Evolutionary conservation across 1,140 invertebrate species (phyloP), one percentile per base, ranked within the genome.

Genomic region (Hylaeus anthracinus): DNA sequence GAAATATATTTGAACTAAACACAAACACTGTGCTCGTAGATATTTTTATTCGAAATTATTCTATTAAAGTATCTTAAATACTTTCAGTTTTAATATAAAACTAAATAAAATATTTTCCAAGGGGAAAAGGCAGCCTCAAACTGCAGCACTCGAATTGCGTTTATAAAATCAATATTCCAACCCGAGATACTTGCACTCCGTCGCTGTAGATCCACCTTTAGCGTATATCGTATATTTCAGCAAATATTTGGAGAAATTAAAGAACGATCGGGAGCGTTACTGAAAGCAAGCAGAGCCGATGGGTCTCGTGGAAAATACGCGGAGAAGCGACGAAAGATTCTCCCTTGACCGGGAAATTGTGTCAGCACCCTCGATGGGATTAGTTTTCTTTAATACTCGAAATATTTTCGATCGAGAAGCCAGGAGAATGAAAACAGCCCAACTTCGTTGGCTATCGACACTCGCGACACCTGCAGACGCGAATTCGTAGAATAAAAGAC

Each of bases 321-420:
- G 14, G 37, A n/a, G 6, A 12, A 15, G 1, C 26, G 45, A 8
- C 12, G 58, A 60, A 6, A 8, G n/a, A n/a, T 60, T 26, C 26
- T 5, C 12, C 26, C 5, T 26, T 26, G 14, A 60, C 6, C 0
- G 41, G 26, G 37, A 78, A 66, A 82, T 55, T 6, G n/a, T 48
- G 43, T 64, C 5, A 26, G 37, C 39, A 56, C 12, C 55, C 48
- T 14, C n/a, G 9, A 8, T 3, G 14, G 9, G 76, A 78, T 72
- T 61, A 55, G 14, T 55, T 67, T 61, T 45, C 41, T 82, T 65
- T 53, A 67, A 79, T 73, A n/a, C 56, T 12, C 14, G 39, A 6
- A 12, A 39, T 48, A 41, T 9, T 39, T 37, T 79, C 70, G 64
- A 75, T 81, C 66, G 53, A 63, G 55, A 48, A 66, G 39, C 51